Percentiles rank a stretch among this genome's conserved stretches.
Evolutionary conservation across 2,888 invertebrate species (phyloP).

Genomic region (Ceriagrion tenellum): DNA sequence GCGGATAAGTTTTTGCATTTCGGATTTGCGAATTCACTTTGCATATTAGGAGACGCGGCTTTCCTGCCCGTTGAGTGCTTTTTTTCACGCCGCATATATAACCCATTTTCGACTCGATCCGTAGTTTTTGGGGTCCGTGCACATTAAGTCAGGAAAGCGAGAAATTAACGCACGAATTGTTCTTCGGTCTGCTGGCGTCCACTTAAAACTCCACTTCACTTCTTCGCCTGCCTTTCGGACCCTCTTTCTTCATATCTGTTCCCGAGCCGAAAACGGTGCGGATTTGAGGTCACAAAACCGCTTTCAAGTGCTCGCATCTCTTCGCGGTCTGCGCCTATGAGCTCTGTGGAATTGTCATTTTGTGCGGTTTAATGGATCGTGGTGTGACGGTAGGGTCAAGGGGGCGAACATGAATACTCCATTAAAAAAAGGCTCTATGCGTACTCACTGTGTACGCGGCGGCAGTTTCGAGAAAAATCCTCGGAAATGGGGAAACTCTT

Average conservation of each 20-base stretch:
- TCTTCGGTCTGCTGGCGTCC: neutral
- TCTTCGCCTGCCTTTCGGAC: neutral
- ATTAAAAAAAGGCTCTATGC: constrained; percentile 8
- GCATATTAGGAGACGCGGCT: neutral
- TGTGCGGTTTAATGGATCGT: neutral
- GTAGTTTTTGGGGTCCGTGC: neutral
- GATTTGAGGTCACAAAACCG: neutral
- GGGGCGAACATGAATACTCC: constrained; percentile 35
- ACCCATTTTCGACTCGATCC: neutral
- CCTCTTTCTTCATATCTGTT: neutral
- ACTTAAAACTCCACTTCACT: neutral
- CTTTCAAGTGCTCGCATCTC: neutral
- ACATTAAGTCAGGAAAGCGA: neutral
- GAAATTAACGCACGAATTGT: neutral
- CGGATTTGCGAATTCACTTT: neutral
- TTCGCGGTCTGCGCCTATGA: neutral
- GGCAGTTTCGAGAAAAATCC: neutral
- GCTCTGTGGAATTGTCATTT: constrained; percentile 22
- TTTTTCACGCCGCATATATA: neutral
- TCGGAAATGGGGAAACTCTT: constrained; percentile 45
- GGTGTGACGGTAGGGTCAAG: neutral
- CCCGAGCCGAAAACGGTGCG: neutral
- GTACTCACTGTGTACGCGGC: neutral
- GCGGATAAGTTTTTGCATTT: neutral
- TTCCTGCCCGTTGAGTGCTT: neutral